Conservation (phyloP, 23 tunicate genomes). For the Trididemnum nubilum region DNA sequence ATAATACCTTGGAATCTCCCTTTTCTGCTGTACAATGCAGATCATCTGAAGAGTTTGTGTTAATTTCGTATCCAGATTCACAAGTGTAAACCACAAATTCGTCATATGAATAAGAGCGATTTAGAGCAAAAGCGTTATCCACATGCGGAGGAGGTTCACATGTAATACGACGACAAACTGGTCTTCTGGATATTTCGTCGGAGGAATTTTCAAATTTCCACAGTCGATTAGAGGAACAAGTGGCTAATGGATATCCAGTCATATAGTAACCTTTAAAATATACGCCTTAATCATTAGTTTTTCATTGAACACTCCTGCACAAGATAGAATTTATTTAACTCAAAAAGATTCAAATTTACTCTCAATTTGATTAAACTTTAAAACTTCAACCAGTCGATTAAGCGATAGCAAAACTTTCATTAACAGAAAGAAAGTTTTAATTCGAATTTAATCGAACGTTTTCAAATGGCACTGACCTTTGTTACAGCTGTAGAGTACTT, state of each 20-base stretch:
- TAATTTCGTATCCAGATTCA: conserved; percentile 37
- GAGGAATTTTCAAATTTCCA: conserved; percentile 33
- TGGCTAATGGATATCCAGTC: conserved; percentile 25
- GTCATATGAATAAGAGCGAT: conserved; percentile 36
- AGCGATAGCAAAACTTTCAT: no score
- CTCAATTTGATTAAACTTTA: no score
- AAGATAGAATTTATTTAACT: no score
- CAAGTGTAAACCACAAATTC: conserved; percentile 58
- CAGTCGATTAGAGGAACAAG: conserved; percentile 45
- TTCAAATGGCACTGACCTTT: conserved; percentile 45
- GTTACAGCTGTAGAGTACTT: conserved; percentile 56
- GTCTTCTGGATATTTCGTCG: background rate
- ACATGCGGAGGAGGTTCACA: conserved; percentile 41
- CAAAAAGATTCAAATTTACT: no score
- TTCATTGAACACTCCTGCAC: no score
- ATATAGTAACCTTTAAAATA: conserved; percentile 42
- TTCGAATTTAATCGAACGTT: no score
- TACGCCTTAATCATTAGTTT: no score
- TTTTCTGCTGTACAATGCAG: conserved; percentile 40
- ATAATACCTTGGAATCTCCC: conserved; percentile 37
- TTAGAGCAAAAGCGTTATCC: conserved; percentile 1
- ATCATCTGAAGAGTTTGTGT: background rate
- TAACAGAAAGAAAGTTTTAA: no score
- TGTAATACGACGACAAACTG: conserved; percentile 12
- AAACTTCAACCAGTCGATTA: no score